A percentile compares a stretch with the other conserved stretches of the same genome.
phyloP scores from a whole-genome alignment of 2,888 invertebrate genomes.

The Acleris holmiana region DNA sequence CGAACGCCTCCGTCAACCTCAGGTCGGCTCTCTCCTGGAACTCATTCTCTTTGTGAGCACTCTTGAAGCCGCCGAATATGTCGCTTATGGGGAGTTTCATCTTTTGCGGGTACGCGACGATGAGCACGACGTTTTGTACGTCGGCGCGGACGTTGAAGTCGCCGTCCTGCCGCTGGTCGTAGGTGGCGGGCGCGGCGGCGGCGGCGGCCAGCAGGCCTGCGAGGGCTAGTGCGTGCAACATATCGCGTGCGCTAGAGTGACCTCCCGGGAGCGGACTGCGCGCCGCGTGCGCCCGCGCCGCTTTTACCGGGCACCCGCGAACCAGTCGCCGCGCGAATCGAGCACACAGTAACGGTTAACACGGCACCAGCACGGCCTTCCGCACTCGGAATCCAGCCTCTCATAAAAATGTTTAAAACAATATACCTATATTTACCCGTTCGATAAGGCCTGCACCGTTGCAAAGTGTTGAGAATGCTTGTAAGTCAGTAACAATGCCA shows the following conservation, averaged over 20 bases:
- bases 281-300: conserved; percentile 62
- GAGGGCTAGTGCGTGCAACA: conserved; percentile 55
- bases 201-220: conserved; percentile 59
- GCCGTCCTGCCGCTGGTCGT: conserved; percentile 92
- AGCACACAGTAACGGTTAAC: conserved; percentile 79
- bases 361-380: conserved; percentile 50
- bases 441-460: conserved; percentile 16
- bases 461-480: no score
- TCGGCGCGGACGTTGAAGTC: conserved; percentile 89
- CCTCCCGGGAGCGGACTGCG: conserved; percentile 65
- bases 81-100: conserved; percentile 49
- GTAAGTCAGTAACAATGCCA: neutral
- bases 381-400: conserved; percentile 8
- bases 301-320: conserved; percentile 74
- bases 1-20: conserved; percentile 78
- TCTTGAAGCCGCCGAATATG: conserved; percentile 50
- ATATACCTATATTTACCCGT: conserved; percentile 10
- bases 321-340: conserved; percentile 76
- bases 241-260: conserved; percentile 64
- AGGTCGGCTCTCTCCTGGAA: conserved; percentile 76
- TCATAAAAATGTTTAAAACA: conserved; percentile 21
- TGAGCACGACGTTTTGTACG: conserved; percentile 89
- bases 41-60: conserved; percentile 46
- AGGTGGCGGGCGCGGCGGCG: conserved; percentile 64
- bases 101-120: conserved; percentile 85